A percentile compares a stretch with the other conserved stretches of the same genome.
Evolutionary conservation across 2,797 vertebrate species (phyloP).

Genomic region (Adrianichthys oophorus): DNA sequence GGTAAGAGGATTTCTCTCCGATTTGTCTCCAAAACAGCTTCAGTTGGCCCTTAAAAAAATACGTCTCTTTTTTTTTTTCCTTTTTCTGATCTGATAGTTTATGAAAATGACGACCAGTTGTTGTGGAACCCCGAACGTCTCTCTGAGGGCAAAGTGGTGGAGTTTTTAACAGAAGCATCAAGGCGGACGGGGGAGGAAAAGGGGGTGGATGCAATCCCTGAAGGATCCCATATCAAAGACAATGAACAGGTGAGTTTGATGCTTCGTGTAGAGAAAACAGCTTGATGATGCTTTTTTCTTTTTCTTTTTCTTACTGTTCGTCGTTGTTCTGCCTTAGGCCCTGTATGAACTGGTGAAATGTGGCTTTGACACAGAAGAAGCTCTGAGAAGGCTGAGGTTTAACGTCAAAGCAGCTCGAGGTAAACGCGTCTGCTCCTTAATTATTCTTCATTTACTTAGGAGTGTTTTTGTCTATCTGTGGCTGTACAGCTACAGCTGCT

Average conservation of each 20-base stretch:
- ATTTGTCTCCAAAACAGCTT: neutral
- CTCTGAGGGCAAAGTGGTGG: slow-evolving; percentile 89
- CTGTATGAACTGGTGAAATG: slow-evolving; percentile 97
- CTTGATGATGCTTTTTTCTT: no score
- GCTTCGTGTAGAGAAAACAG: no score
- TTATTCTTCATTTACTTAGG: neutral
- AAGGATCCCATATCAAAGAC: slow-evolving; percentile 96
- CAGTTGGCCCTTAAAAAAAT: neutral
- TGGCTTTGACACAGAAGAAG: slow-evolving; percentile 94
- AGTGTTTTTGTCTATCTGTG: neutral
- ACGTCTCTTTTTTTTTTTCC: neutral
- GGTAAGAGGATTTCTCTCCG: slow-evolving; percentile 69
- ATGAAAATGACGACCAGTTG: slow-evolving; percentile 98
- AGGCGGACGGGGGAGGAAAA: slow-evolving; percentile 91
- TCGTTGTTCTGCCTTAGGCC: slow-evolving; percentile 75
- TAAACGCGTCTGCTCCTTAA: slow-evolving; percentile 55
- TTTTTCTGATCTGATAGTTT: slow-evolving; percentile 75
- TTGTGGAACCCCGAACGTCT: slow-evolving; percentile 94
- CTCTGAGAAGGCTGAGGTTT: slow-evolving; percentile 89
- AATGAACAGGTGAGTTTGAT: slow-evolving; percentile 88
- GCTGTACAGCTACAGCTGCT: neutral
- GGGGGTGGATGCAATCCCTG: slow-evolving; percentile 90
- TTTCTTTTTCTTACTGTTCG: neutral
- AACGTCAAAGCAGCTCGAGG: slow-evolving; percentile 95
- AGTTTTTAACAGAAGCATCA: slow-evolving; percentile 91